Evolutionary conservation across 2,888 invertebrate species (phyloP).

Genomic region (Drosophila paracracens): DNA sequence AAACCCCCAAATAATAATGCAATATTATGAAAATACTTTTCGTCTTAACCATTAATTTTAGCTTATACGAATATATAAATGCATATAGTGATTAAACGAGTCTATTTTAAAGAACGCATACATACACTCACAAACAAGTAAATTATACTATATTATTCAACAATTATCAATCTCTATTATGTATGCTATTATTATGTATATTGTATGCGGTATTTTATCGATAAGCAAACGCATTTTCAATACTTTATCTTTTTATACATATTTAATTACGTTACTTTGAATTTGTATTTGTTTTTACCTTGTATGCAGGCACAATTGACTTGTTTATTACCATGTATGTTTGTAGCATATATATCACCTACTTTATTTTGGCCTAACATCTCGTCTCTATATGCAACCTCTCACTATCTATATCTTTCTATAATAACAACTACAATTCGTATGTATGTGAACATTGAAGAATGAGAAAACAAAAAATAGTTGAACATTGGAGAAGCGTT

Average conservation of each 20-base stretch:
- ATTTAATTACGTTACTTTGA: conserved; percentile 15
- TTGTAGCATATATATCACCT: conserved; percentile 9
- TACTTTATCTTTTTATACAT: conserved; percentile 23
- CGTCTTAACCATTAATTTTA: conserved; percentile 50
- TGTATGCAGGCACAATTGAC: conserved; percentile 51
- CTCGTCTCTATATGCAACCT: conserved; percentile 22
- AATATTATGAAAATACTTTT: conserved; percentile 53
- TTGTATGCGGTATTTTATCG: conserved; percentile 24
- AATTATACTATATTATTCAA: conserved; percentile 37
- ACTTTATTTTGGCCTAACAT: conserved; percentile 22
- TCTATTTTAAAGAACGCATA: conserved; percentile 38
- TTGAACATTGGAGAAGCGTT: conserved; percentile 43
- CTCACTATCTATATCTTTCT: conserved; percentile 18
- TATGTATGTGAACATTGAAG: conserved; percentile 29
- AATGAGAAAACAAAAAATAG: conserved; percentile 31
- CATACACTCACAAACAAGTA: conserved; percentile 22
- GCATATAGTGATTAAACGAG: conserved; percentile 16
- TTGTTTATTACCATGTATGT: conserved; percentile 23
- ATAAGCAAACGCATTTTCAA: conserved; percentile 38
- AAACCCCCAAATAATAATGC: conserved; percentile 36
- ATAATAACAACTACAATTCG: conserved; percentile 22
- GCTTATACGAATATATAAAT: conserved; percentile 42
- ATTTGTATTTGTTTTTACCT: conserved; percentile 35
- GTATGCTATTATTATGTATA: conserved; percentile 57
- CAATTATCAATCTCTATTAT: conserved; percentile 51